phyloP scores from a whole-genome alignment of 1,140 invertebrate genomes.

The Saccostrea echinata region DNA sequence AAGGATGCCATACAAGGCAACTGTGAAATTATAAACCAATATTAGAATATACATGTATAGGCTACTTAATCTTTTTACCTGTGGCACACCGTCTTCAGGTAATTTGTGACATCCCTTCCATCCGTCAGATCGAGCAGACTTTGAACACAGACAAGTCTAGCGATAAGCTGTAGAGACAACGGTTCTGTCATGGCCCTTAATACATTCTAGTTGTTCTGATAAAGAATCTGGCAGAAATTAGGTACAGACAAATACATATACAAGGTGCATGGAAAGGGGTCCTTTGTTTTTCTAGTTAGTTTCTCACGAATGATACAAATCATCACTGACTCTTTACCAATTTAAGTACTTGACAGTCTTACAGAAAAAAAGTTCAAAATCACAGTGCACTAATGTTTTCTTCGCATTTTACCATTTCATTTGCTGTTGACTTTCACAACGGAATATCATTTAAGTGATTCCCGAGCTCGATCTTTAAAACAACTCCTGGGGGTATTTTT shows the following conservation, averaged over 20 bases:
- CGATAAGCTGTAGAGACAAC: background rate
- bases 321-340: background rate
- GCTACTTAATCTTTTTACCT: too few species aligned
- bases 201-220: background rate
- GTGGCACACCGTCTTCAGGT: background rate
- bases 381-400: too few species aligned
- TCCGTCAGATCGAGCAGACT: background rate
- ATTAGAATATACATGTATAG: too few species aligned
- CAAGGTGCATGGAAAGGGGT: background rate
- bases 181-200: background rate
- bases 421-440: constrained; percentile 18
- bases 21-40: too few species aligned
- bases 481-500: too few species aligned
- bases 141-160: background rate
- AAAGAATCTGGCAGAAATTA: background rate
- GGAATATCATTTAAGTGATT: background rate
- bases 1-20: too few species aligned
- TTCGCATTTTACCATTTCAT: too few species aligned
- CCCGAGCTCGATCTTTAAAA: background rate
- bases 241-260: background rate
- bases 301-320: background rate
- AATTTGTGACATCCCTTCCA: background rate
- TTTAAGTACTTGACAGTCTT: too few species aligned
- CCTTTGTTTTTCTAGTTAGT: background rate
- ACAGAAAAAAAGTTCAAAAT: too few species aligned